These are phyloP conservation scores for Nothoprocta perdicaria DNA, from an alignment of 2,113 vertebrate genomes.

Conservation along the genomic window DNA sequence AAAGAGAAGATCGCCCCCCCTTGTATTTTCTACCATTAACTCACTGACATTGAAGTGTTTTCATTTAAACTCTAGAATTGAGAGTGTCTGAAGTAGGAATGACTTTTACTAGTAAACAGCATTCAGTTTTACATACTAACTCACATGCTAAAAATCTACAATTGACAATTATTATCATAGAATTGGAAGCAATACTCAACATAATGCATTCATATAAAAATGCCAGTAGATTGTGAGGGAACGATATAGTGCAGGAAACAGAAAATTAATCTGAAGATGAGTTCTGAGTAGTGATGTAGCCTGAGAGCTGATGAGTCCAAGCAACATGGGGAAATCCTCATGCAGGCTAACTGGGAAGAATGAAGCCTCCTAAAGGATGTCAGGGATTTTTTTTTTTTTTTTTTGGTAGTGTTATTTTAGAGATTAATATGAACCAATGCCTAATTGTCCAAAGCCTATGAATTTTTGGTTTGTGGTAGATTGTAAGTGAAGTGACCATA, in stretches of 20 bases:
- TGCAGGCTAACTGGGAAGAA: neutral
- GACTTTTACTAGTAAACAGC: slow-evolving; percentile 14
- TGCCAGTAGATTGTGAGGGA: slow-evolving; percentile 50
- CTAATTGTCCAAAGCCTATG: neutral
- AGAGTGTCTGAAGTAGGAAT: neutral
- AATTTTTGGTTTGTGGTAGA: neutral
- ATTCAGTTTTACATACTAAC: slow-evolving; percentile 44
- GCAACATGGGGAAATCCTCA: neutral
- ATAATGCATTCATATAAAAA: slow-evolving; percentile 61
- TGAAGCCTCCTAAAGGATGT: neutral
- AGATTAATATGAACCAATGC: neutral
- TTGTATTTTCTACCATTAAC: neutral
- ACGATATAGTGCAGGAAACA: slow-evolving; percentile 55
- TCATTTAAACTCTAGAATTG: slow-evolving; percentile 16
- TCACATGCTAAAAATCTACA: slow-evolving; percentile 45
- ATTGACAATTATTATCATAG: slow-evolving; percentile 55
- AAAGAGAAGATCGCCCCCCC: neutral
- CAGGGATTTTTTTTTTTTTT: neutral
- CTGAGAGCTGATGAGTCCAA: neutral
- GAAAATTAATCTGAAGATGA: slow-evolving; percentile 57
- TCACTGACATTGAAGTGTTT: neutral
- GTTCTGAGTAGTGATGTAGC: slow-evolving; percentile 4
- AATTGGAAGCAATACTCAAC: slow-evolving; percentile 67
- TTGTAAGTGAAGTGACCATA: neutral
- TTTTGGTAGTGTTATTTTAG: neutral